Base-by-base conservation (phyloP, 2,797 vertebrate species). In the Characodon lateralis region DNA sequence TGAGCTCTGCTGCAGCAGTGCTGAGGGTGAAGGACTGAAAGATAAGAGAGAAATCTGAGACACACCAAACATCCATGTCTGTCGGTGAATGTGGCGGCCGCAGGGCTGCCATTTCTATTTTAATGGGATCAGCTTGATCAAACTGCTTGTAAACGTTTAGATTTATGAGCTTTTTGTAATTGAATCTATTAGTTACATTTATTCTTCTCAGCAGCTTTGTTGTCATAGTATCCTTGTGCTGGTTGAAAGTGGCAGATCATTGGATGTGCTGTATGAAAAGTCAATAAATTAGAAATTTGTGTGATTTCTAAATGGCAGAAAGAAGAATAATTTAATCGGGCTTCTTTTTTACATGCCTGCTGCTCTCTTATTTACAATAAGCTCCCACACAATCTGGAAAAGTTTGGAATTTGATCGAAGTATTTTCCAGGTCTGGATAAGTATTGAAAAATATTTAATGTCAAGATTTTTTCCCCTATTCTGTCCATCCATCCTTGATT, bases 21-120 rank as follows among this genome's bases (percentile, higher is more conserved):
- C 73, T 56, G 81, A 72, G 77, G 63, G 78, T 50, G 71, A 79
- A 79, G 75, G 78, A 79, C 76, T 77, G 39, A 85, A 77, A 74
- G 72, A 86, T 85, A 77, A 82, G 73, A 77, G 55, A 14, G 26
- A 65, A 46, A 74, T 77, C 71, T 80, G 59, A 76, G 24, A 56
- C 56, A 46, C 28, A 48, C 35, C 72, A 78, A 80, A 76, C 70
- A 66, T 71, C 65, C 75, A 63, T 39, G 3, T 3, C 65, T 35
- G 31, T 63, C 16, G 20, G 61, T 16, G 16, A 63, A 14, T 63
- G 61, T 22, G 61, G 8, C 59, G 31, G 59, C 7, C 14, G 14
- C 31, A 61, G 59, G 7, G 18, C 61, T 41, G 59, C 39, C 61
- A 3, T 65, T 16, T 71, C 77, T 22, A 26, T 24, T 78, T 77